Conservation (phyloP, 2,888 invertebrate species). For the Mesorhabditis sp. region DNA sequence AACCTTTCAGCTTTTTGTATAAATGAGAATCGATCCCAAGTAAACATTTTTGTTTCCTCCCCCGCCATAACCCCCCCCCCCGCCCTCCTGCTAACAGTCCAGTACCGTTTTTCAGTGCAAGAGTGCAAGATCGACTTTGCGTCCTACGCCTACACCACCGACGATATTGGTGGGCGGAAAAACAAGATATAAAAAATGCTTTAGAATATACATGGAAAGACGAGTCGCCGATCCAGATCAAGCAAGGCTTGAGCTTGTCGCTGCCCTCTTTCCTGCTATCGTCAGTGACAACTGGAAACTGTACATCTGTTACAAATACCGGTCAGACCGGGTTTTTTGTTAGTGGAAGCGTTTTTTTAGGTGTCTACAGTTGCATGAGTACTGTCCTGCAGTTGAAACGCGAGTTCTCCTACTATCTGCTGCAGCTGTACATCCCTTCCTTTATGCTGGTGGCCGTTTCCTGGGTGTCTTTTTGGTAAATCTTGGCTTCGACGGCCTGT, state of each 20-base stretch:
- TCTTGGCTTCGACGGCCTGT: not conserved
- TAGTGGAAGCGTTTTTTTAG: constrained; percentile 20
- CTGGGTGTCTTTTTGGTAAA: constrained; percentile 42
- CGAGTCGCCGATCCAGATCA: constrained; percentile 91
- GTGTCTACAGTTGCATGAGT: constrained; percentile 53
- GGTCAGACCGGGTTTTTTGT: constrained; percentile 15
- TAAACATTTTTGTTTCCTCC: no score
- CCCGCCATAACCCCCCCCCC: no score
- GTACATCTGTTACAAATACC: constrained; percentile 60
- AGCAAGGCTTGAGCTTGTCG: constrained; percentile 63
- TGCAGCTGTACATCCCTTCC: constrained; percentile 89
- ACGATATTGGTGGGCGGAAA: constrained; percentile 70
- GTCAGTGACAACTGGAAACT: constrained; percentile 87
- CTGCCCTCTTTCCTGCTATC: constrained; percentile 87
- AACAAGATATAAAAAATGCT: not conserved
- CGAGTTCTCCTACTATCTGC: constrained; percentile 72
- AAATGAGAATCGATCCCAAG: no score
- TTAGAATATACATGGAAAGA: constrained; percentile 80
- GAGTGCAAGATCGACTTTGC: constrained; percentile 88
- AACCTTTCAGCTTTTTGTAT: no score
- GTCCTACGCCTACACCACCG: constrained; percentile 94
- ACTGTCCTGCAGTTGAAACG: constrained; percentile 62
- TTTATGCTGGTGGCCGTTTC: constrained; percentile 76
- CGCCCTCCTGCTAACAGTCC: no score
- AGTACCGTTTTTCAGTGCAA: constrained; percentile 17